phyloP scores from a whole-genome alignment of 2,888 invertebrate species.

The Sycophila texana region DNA sequence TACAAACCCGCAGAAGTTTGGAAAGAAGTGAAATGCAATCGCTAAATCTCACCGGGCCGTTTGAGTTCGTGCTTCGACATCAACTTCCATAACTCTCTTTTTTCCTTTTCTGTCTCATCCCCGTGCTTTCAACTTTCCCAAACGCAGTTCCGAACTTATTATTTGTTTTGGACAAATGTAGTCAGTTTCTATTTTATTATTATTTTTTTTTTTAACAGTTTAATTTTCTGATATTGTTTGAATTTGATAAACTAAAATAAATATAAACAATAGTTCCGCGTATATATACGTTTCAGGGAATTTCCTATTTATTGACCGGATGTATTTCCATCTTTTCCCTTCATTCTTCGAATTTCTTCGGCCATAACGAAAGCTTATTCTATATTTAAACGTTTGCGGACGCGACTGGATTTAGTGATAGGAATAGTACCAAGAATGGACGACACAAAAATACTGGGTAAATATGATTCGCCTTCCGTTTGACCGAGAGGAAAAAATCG shows the following conservation, averaged over 20 bases:
- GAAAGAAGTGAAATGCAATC: constrained; percentile 35
- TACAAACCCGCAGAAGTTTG: neutral
- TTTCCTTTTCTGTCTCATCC: neutral
- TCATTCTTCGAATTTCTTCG: neutral
- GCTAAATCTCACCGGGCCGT: constrained; percentile 26
- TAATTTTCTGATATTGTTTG: too few relatives aligned
- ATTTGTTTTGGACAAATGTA: too few relatives aligned
- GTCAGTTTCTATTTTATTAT: too few relatives aligned
- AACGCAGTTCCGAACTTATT: too few relatives aligned
- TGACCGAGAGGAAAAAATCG: constrained; percentile 6
- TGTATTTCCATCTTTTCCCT: neutral
- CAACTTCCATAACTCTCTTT: constrained; percentile 14
- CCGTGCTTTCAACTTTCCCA: neutral
- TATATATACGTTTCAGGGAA: too few relatives aligned
- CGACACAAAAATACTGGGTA: constrained; percentile 3
- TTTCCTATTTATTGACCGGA: too few relatives aligned
- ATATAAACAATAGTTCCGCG: too few relatives aligned
- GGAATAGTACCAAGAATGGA: neutral
- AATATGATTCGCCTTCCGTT: neutral
- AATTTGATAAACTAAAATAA: too few relatives aligned
- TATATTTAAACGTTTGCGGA: constrained; percentile 25
- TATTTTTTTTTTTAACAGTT: too few relatives aligned
- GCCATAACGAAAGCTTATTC: constrained; percentile 27
- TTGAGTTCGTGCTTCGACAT: constrained; percentile 19
- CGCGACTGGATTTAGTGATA: constrained; percentile 24